A percentile compares a stretch with the other conserved stretches of the same genome.
Conservation (phyloP, 2,113 vertebrate species). For the Callopanchax toddi region DNA sequence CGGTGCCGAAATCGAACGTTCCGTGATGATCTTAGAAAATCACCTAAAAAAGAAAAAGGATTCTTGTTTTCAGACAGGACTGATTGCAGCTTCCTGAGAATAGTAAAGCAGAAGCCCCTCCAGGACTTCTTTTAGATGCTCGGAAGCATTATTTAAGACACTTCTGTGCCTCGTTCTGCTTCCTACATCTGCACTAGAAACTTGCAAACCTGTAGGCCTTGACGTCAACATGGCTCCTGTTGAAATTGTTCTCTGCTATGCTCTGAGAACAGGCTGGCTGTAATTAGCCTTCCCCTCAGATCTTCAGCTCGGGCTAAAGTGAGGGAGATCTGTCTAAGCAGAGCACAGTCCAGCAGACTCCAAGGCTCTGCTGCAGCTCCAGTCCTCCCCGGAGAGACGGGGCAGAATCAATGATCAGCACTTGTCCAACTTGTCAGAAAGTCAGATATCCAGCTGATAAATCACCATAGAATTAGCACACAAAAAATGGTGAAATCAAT, state of each 20-base stretch:
- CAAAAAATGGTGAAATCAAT: neutral
- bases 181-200: constrained; percentile 39
- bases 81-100: constrained; percentile 8
- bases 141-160: constrained; percentile 11
- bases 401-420: constrained; percentile 51
- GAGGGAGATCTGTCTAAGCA: constrained; percentile 56
- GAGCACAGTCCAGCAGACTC: constrained; percentile 44
- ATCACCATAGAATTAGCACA: neutral
- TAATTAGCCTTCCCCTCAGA: constrained; percentile 55
- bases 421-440: constrained; percentile 65
- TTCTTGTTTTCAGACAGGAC: constrained; percentile 19
- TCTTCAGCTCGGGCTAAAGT: constrained; percentile 37
- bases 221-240: constrained; percentile 25
- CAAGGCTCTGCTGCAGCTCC: constrained; percentile 45
- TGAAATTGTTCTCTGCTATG: constrained; percentile 38
- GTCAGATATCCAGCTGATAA: constrained; percentile 31
- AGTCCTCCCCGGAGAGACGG: constrained; percentile 42
- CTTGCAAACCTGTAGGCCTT: constrained; percentile 39
- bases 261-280: constrained; percentile 48
- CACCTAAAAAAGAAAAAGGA: constrained; percentile 16
- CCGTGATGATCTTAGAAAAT: constrained; percentile 45
- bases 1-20: constrained; percentile 45
- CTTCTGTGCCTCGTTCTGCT: constrained; percentile 1
- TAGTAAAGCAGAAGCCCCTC: constrained; percentile 8
- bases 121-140: constrained; percentile 1